Conservation (phyloP, 2,888 invertebrate species). For the Drosophila nr. perissopoda region DNA sequence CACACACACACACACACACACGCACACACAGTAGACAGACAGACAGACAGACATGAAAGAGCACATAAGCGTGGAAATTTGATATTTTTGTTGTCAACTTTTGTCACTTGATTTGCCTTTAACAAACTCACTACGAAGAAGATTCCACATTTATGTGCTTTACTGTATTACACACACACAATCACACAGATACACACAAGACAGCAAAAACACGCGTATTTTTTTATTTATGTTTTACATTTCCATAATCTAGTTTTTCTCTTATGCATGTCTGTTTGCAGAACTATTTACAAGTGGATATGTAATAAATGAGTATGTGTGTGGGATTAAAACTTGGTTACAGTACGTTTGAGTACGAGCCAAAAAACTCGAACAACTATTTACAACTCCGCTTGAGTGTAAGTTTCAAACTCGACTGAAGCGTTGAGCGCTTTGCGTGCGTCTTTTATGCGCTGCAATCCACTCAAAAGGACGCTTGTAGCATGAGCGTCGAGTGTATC, state of each 20-base stretch:
- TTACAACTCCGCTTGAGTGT: slow-evolving; percentile 84
- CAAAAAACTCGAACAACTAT: slow-evolving; percentile 83
- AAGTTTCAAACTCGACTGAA: slow-evolving; percentile 85
- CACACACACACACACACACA: slow-evolving; percentile 19
- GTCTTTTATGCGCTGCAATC: slow-evolving; percentile 70
- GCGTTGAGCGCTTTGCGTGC: slow-evolving; percentile 73
- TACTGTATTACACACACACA: slow-evolving; percentile 37
- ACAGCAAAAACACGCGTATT: slow-evolving; percentile 30
- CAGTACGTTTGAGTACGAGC: slow-evolving; percentile 85
- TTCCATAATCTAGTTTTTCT: slow-evolving; percentile 8
- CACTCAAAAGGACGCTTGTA: slow-evolving; percentile 39
- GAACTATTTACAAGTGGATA: slow-evolving; percentile 11
- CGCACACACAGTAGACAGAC: slow-evolving; percentile 13
- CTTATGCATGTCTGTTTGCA: slow-evolving; percentile 19
- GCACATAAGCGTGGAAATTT: slow-evolving; percentile 28
- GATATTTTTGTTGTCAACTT: slow-evolving; percentile 36
- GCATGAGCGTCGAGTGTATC: slow-evolving; percentile 34
- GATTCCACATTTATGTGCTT: slow-evolving; percentile 33
- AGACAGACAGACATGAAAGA: slow-evolving; percentile 9
- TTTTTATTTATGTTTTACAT: slow-evolving; percentile 27
- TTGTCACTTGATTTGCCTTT: slow-evolving; percentile 45
- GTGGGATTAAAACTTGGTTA: slow-evolving; percentile 54
- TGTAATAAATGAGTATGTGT: slow-evolving; percentile 13
- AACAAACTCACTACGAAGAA: background rate
- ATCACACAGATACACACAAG: slow-evolving; percentile 20